A percentile compares a stretch with the other conserved stretches of the same genome.
These are phyloP conservation scores for Lithobates sylvaticus DNA, from an alignment of 2,797 vertebrate species.

Conservation along the genomic window DNA sequence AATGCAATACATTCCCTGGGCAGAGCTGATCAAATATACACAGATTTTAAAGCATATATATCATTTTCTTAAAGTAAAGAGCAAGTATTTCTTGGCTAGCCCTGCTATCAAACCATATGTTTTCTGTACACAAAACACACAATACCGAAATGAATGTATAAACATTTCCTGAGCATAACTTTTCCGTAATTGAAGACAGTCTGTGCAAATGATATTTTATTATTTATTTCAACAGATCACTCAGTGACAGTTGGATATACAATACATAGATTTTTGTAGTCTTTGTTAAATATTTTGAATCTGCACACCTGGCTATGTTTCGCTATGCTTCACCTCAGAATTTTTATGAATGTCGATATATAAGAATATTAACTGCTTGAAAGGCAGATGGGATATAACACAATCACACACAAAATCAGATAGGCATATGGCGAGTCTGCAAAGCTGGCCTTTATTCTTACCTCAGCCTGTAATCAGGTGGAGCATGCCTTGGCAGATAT, in stretches of 20 bases:
- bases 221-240: constrained; percentile 43
- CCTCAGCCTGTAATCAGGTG: constrained; percentile 31
- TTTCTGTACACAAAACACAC: constrained; percentile 17
- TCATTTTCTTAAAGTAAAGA: background rate
- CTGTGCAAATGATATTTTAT: constrained; percentile 16
- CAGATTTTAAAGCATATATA: background rate
- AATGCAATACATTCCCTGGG: background rate
- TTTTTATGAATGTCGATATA: constrained; percentile 59
- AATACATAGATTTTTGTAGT: constrained; percentile 25
- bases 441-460: constrained; percentile 38
- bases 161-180: constrained; percentile 11
- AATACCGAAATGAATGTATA: constrained; percentile 2
- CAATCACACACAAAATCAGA: constrained; percentile 24
- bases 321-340: constrained; percentile 51
- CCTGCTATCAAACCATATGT: background rate
- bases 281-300: constrained; percentile 34
- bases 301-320: constrained; percentile 50
- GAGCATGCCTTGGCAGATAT: constrained; percentile 35
- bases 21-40: background rate
- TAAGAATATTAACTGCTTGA: constrained; percentile 47
- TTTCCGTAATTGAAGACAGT: constrained; percentile 49
- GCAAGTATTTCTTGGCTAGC: background rate
- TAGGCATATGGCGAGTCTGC: constrained; percentile 11
- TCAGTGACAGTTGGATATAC: constrained; percentile 39
- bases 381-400: constrained; percentile 50